Evolutionary conservation across 2,888 invertebrate species (phyloP), one percentile per base, ranked within the genome.

Genomic region (Cephus rjabovi): DNA sequence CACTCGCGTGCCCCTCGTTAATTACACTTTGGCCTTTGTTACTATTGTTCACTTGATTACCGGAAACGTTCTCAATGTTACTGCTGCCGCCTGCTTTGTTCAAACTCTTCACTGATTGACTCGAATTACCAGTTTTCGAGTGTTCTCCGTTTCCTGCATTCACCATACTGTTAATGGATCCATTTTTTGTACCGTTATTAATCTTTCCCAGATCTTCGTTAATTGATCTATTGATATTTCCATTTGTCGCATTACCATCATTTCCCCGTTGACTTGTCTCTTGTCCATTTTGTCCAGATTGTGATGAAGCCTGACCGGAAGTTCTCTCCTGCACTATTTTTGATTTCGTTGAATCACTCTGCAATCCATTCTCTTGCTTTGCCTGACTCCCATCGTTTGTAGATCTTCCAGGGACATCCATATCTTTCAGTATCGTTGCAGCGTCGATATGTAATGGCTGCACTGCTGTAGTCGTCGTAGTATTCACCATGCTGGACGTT

Each of bases 381-480:
- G 23, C 23, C 56, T 56, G 56, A 56, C 56, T 56, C 56, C 23
- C 56, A 1, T 56, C 56, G 23, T 56, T 56, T 23, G 56, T 56
- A 15, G 56, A 56, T 56, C 3, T 56, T 56, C 23, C 56, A 23
- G 23, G 23, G 23, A 23, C 23, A 9, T 56, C 78, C 4, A 11
- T 31, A 68, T 88, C 89, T 69, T 83, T 78, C 4, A 86, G 78
- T 37, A 87, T 81, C 9, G 85, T 79, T 2, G 85, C 83, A 4
- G 89, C 87, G 76, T 91, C 90, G 73, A 91, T 89, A 74, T 90
- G 86, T 6, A 91, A 81, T 0, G 91, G 91, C 35, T 91, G 88
- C 1, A 89, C 90, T 0, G 91, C 91, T 1, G 91, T 91, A 6
- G 89, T 87, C 0, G 91, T 87, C 12, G 91, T 90, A 4, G 90